phyloP scores from a whole-genome alignment of 2,888 invertebrate species.

The Rhyacophila evoluta region DNA sequence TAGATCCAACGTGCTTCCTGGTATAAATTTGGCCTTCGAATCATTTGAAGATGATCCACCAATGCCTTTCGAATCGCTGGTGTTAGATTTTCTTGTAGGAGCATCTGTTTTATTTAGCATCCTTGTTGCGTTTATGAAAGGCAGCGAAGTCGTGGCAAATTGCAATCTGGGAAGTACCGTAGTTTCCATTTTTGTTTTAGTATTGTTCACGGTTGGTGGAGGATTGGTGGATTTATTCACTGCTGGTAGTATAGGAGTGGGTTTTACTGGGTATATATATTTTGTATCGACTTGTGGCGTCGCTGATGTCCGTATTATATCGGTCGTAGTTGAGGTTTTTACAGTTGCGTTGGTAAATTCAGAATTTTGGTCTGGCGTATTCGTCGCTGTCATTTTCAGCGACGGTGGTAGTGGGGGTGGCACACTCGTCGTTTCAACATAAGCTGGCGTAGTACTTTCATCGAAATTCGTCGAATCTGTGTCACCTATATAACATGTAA shows the following conservation, averaged over 20 bases:
- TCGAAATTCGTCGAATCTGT: not conserved
- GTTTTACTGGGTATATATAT: not conserved
- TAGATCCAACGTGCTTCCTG: not conserved
- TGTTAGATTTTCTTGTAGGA: no score
- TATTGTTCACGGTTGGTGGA: not conserved
- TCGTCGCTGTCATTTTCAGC: conserved; percentile 34
- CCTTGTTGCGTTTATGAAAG: conserved; percentile 39
- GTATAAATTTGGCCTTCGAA: not conserved
- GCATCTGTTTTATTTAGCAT: conserved; percentile 32
- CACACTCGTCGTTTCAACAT: not conserved
- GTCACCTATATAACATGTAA: not conserved
- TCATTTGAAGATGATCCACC: not conserved
- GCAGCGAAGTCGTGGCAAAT: conserved; percentile 26
- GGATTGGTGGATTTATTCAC: not conserved
- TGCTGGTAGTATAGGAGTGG: not conserved
- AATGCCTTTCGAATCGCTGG: not conserved
- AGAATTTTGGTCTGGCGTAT: not conserved
- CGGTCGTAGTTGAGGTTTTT: not conserved
- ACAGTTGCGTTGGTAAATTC: not conserved
- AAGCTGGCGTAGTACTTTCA: not conserved
- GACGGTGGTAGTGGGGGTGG: conserved; percentile 29
- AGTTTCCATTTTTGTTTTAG: not conserved
- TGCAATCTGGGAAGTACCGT: not conserved
- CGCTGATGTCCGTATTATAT: not conserved
- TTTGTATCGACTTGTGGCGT: not conserved